Percentiles rank a stretch among this genome's conserved stretches.
Evolutionary conservation across 2,888 invertebrate species (phyloP).

Genomic region (Melitaea athalia): DNA sequence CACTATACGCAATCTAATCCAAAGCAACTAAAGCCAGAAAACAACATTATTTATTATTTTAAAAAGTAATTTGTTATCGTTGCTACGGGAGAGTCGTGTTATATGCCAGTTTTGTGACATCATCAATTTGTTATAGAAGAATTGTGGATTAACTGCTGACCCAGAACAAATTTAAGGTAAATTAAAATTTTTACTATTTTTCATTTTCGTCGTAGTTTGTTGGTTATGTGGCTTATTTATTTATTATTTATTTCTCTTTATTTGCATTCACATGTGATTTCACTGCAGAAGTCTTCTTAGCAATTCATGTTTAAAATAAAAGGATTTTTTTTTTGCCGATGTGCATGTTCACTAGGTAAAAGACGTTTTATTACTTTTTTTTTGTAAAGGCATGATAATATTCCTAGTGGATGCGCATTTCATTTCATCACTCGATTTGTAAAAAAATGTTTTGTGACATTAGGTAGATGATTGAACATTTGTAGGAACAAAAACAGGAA

Average conservation of each 20-base stretch:
- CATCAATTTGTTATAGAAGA: constrained; percentile 58
- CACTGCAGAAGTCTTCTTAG: constrained; percentile 77
- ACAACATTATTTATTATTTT: constrained; percentile 29
- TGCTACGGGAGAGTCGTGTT: constrained; percentile 41
- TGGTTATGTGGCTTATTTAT: constrained; percentile 81
- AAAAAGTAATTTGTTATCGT: constrained; percentile 43
- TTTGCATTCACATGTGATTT: constrained; percentile 83
- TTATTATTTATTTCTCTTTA: constrained; percentile 74
- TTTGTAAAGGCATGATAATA: constrained; percentile 53
- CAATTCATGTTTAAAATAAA: constrained; percentile 67
- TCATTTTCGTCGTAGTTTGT: constrained; percentile 64
- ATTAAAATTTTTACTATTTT: constrained; percentile 55
- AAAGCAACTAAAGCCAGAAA: constrained; percentile 27
- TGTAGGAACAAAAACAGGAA: constrained; percentile 13
- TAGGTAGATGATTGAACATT: constrained; percentile 5
- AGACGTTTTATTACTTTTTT: constrained; percentile 16
- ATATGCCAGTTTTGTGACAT: constrained; percentile 45
- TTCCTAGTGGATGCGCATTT: constrained; percentile 75
- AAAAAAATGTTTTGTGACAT: not conserved
- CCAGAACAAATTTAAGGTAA: constrained; percentile 60
- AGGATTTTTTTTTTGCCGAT: constrained; percentile 32
- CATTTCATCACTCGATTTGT: constrained; percentile 53
- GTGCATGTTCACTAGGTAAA: constrained; percentile 58
- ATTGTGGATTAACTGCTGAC: constrained; percentile 44
- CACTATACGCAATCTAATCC: constrained; percentile 56